Evolutionary conservation across 35 echinoderm and acorn worm species (phyloP).

Genomic region (Holothuria glaberrima): DNA sequence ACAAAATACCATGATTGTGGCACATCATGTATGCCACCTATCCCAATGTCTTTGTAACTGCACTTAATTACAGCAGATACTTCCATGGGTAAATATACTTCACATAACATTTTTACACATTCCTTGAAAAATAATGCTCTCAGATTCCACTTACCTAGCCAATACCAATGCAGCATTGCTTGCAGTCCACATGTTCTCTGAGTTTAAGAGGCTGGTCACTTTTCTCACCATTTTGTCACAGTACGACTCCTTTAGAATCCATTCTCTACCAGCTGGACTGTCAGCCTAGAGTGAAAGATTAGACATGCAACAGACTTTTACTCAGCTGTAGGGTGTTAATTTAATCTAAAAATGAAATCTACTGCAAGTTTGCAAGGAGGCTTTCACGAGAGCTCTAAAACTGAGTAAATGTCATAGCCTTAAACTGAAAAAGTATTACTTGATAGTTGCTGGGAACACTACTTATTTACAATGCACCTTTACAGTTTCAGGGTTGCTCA

Average conservation of each 20-base stretch:
- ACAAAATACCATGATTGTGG: too few species aligned
- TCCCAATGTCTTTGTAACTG: too few species aligned
- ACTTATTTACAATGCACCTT: too few species aligned
- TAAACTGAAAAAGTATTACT: too few species aligned
- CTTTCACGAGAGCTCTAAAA: too few species aligned
- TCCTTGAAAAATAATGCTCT: too few species aligned
- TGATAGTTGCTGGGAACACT: too few species aligned
- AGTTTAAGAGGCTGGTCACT: conserved; percentile 70
- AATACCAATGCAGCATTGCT: conserved; percentile 98
- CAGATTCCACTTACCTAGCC: conserved; percentile 67
- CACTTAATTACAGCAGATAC: not conserved
- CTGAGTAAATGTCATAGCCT: too few species aligned
- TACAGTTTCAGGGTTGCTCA: too few species aligned
- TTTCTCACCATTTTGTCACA: conserved; percentile 69
- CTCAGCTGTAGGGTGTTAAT: not conserved
- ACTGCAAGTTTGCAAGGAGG: too few species aligned
- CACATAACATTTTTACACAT: too few species aligned
- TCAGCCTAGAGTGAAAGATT: conserved; percentile 75
- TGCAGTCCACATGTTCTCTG: conserved; percentile 94
- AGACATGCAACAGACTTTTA: not conserved
- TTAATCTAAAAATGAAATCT: not conserved
- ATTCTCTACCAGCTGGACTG: conserved; percentile 81
- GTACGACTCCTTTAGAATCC: conserved; percentile 86
- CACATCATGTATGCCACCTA: too few species aligned
- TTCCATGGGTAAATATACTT: not conserved